Evolutionary conservation across 2,113 vertebrate genomes (phyloP), one percentile per base, ranked within the genome.

Genomic region (Ariopsis seemanni): DNA sequence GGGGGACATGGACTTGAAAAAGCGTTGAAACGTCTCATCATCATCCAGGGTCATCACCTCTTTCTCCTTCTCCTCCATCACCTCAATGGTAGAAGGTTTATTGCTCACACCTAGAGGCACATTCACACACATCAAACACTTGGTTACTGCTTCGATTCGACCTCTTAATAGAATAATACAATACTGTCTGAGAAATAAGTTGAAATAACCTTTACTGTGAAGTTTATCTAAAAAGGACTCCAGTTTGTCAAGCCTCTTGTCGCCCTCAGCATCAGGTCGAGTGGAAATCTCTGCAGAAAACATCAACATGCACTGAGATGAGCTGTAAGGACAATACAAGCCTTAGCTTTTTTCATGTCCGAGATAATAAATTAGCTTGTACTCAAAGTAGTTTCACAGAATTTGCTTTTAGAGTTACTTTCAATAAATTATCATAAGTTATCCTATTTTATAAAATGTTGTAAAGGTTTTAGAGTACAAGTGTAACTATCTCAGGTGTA

Each of bases 211-310:
- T 95, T 96, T 95, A 90, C 87, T 95, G 83, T 95, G 95, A 25
- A 96, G 94, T 89, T 93, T 95, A 90, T 96, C 95, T 8, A 96
- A 93, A 89, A 96, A 96, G n/a, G 94, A 96, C 89, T 96, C 95
- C 0, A 96, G 92, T 89, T 96, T 96, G 92, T 96, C 96, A 0
- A 96, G 93, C 10, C 95, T 93, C 87, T 95, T 95, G 82, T 96
- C 96, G 63, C 95, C 95, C 85, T 96, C 95, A 9, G 94, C 88
- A 34, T 91, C 93, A 71, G 90, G 92, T 72, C 91, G 92, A 25
- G 88, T 94, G 87, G 94, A 93, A 87, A 96, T 96, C 92, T 95
- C 96, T 96, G 91, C 8, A 55, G 88, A 83, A 52, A 86, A 86
- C 22, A 87, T 60, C 75, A 74, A 9, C 2, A 79, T 52, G n/a